Conservation (phyloP, 2,797 vertebrate genomes). For the Sandelia bainsii region DNA sequence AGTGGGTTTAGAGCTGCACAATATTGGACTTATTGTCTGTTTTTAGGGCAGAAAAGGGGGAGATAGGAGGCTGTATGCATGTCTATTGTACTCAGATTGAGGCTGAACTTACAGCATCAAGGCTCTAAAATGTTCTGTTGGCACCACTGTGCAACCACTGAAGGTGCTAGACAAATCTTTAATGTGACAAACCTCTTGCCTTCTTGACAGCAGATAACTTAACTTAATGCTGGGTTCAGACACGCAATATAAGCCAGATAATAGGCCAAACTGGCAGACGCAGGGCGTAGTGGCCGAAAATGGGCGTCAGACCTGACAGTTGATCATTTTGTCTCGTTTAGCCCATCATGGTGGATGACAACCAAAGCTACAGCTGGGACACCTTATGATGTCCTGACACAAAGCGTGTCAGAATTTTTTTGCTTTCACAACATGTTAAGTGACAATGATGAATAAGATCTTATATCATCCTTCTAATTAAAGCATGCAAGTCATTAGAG, state of each 20-base stretch:
- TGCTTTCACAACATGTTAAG: background rate
- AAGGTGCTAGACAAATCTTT: slow-evolving; percentile 61
- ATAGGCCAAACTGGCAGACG: background rate
- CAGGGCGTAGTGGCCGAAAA: background rate
- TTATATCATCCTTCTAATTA: no score
- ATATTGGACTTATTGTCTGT: slow-evolving; percentile 66
- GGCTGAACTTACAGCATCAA: slow-evolving; percentile 34
- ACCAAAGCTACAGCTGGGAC: background rate
- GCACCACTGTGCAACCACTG: slow-evolving; percentile 42
- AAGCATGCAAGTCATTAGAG: no score
- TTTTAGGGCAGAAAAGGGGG: slow-evolving; percentile 65
- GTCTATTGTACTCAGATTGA: slow-evolving; percentile 9
- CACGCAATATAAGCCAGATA: background rate
- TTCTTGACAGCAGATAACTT: slow-evolving; percentile 70
- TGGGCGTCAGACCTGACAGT: background rate
- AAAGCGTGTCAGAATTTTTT: background rate
- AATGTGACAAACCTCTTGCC: slow-evolving; percentile 60
- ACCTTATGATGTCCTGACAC: background rate
- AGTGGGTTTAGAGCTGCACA: slow-evolving; percentile 74
- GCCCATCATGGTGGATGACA: background rate
- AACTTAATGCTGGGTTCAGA: slow-evolving; percentile 37
- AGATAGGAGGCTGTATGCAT: slow-evolving; percentile 56
- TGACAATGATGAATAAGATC: background rate
- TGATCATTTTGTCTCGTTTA: background rate
- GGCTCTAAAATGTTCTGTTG: slow-evolving; percentile 45